Evolutionary conservation across 2,113 vertebrate species (phyloP).

Genomic region (Danionella cerebrum): DNA sequence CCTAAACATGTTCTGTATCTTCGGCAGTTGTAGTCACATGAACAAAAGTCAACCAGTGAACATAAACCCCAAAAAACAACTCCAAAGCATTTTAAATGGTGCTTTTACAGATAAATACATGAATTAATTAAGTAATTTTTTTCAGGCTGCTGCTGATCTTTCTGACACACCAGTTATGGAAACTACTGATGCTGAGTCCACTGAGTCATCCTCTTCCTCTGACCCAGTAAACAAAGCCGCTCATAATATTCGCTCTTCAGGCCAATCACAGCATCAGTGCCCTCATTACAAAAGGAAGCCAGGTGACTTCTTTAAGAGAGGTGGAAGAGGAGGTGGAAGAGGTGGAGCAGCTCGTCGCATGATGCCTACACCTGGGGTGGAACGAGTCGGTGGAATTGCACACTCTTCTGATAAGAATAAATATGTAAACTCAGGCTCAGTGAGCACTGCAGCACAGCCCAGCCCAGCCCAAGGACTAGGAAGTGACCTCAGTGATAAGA

Average conservation of each 20-base stretch:
- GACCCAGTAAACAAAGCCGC: background rate
- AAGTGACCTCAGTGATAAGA: background rate
- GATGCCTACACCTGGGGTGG: constrained; percentile 29
- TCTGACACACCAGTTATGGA: constrained; percentile 40
- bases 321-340: constrained; percentile 24
- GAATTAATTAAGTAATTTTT: background rate
- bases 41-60: too few species aligned
- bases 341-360: constrained; percentile 15
- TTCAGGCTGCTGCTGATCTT: constrained; percentile 28
- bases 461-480: constrained; percentile 1
- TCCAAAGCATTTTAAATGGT: too few species aligned
- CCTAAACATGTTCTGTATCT: too few species aligned
- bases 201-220: background rate
- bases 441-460: background rate
- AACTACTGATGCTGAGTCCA: background rate
- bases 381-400: constrained; percentile 45
- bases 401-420: constrained; percentile 40
- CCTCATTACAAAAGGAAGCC: constrained; percentile 33
- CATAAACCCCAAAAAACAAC: too few species aligned
- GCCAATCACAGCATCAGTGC: constrained; percentile 27
- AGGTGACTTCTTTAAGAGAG: constrained; percentile 37
- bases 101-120: background rate
- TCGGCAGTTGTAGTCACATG: too few species aligned
- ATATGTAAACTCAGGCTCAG: background rate
- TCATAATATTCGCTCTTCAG: background rate